Evolutionary conservation across 2,113 vertebrate species (phyloP).

Genomic region (Empidonax alnorum): DNA sequence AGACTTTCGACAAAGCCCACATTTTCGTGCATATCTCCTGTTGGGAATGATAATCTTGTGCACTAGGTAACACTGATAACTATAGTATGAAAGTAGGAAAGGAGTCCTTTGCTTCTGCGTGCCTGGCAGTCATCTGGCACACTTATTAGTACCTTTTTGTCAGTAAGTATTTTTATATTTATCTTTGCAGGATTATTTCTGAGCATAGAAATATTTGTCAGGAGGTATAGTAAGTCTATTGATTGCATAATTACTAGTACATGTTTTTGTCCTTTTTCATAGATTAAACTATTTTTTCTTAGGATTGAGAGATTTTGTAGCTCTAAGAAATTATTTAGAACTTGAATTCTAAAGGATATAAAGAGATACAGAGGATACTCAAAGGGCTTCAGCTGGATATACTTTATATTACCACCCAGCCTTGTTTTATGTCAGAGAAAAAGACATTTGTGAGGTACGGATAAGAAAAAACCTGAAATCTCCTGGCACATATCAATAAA

Average conservation of each 20-base stretch:
- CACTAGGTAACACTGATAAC: neutral
- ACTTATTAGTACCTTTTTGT: neutral
- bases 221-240: neutral
- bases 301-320: slow-evolving; percentile 1
- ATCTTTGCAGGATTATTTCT: neutral
- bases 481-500: neutral
- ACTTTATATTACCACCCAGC: neutral
- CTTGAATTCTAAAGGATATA: neutral
- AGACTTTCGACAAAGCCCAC: neutral
- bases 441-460: neutral
- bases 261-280: neutral
- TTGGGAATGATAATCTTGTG: neutral
- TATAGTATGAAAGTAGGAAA: neutral
- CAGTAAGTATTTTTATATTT: neutral
- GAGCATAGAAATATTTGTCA: neutral
- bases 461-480: neutral
- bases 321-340: slow-evolving; percentile 29
- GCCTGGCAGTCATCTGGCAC: neutral
- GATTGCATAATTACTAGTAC: neutral
- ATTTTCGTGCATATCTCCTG: neutral
- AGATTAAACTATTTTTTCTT: neutral
- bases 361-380: slow-evolving; percentile 6
- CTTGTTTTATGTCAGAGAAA: slow-evolving; percentile 27
- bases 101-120: neutral
- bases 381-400: neutral